Base-by-base conservation (phyloP, 2,888 invertebrate species). In the Dryobota labecula region DNA sequence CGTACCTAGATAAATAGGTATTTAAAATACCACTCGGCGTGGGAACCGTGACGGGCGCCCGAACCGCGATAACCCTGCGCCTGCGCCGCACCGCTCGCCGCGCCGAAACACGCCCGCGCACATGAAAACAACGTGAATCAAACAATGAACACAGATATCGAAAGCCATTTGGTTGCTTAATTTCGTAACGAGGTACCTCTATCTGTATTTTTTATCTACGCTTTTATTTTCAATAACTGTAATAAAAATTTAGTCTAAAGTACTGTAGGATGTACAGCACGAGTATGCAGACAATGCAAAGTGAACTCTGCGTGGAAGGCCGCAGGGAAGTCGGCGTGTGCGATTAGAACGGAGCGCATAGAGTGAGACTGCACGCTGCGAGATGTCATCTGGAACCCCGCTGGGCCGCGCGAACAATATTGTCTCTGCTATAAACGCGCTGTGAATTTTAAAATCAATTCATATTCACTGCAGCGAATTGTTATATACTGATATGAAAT, bases 371-470 rank as follows among this genome's bases (percentile, higher is more conserved):
- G 92, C 94, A 94, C 92, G 95, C 94, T 93, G 95, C 89, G 95
- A 95, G 95, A 96, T 95, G 95, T 94, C 95, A 95, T 95, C 95
- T 95, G 89, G 93, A 90, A 91, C 90, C 95, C 95, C 90, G 93
- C 94, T 91, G 95, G 83, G 95, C 89, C 91, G 91, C 90, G 95
- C 91, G 93, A 95, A 95, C 95, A 95, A 95, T 95, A 95, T 95
- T 95, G 95, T 95, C 93, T 94, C 94, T 92, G 90, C 92, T 91
- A 91, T 93, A 93, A 90, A 93, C 91, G 92, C 90, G 92, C 92
- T 91, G 92, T 94, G 92, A 94, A 93, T 94, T 94, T 94, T 93
- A 92, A 94, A 94, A 93, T 94, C 93, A 92, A 94, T 94, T 94
- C 94, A 94, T 94, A 93, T 92, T 93, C 91, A 92, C 91, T 92